These are phyloP conservation scores for Phyllotreta cruciferae DNA, from an alignment of 2,888 invertebrate genomes.

Conservation along the genomic window DNA sequence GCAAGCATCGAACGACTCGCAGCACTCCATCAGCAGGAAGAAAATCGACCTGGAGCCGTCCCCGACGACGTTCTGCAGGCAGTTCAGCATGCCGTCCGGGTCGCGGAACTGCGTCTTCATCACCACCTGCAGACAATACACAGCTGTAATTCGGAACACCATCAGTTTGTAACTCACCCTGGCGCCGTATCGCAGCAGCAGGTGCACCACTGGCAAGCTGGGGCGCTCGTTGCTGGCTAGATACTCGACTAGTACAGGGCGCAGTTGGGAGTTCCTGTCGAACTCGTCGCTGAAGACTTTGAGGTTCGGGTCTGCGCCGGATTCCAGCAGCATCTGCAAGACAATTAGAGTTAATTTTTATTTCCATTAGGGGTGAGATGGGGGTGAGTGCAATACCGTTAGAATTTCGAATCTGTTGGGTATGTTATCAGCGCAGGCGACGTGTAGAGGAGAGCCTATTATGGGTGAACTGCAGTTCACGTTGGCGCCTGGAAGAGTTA, in stretches of 20 bases:
- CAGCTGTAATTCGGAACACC: background rate
- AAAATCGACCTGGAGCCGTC: conserved; percentile 70
- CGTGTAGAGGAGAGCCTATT: conserved; percentile 82
- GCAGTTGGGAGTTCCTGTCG: conserved; percentile 69
- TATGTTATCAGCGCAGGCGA: conserved; percentile 82
- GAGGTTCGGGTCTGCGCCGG: conserved; percentile 78
- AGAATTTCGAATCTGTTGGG: conserved; percentile 66
- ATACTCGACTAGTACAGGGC: conserved; percentile 84
- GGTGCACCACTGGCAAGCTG: conserved; percentile 69
- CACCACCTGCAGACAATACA: conserved; percentile 65
- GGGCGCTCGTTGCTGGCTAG: conserved; percentile 78
- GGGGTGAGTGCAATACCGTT: conserved; percentile 46
- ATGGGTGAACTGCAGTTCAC: conserved; percentile 83
- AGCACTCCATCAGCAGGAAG: conserved; percentile 73
- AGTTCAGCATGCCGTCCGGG: conserved; percentile 83
- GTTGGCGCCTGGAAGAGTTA: conserved; percentile 69
- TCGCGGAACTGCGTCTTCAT: conserved; percentile 86
- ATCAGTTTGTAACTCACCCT: conserved; percentile 60
- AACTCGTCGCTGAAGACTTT: conserved; percentile 79
- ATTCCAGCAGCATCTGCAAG: conserved; percentile 69
- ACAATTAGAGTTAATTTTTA: conserved; percentile 19
- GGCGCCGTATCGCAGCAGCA: conserved; percentile 79
- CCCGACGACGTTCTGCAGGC: conserved; percentile 70
- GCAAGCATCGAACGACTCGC: conserved; percentile 79
- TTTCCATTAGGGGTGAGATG: background rate